Evolutionary conservation across 2,888 invertebrate species (phyloP).

Genomic region (Pammene aurita): DNA sequence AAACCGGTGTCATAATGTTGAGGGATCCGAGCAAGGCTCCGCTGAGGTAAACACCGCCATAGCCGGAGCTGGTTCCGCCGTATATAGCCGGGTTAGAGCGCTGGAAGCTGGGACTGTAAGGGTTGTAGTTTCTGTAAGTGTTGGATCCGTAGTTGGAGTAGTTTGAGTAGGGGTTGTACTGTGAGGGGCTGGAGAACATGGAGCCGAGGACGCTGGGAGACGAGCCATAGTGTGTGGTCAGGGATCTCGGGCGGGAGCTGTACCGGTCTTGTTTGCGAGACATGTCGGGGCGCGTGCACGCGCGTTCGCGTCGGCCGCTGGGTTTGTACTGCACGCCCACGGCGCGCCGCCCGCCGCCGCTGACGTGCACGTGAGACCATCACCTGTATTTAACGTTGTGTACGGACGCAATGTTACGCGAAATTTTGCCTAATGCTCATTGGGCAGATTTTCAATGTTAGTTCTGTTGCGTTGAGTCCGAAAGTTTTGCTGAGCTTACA

Average conservation of each 20-base stretch:
- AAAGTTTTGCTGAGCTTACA: background rate
- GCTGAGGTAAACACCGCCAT: slow-evolving; percentile 87
- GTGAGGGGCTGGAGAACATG: slow-evolving; percentile 61
- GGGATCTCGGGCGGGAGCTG: slow-evolving; percentile 70
- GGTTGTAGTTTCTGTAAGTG: slow-evolving; percentile 75
- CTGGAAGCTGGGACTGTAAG: slow-evolving; percentile 73
- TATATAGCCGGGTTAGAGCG: slow-evolving; percentile 80
- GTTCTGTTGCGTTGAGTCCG: background rate
- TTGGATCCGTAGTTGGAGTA: slow-evolving; percentile 69
- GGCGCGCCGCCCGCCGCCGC: slow-evolving; percentile 36
- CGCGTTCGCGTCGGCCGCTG: slow-evolving; percentile 63
- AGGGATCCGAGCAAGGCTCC: slow-evolving; percentile 82
- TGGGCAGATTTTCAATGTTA: slow-evolving; percentile 1
- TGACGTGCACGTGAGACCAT: slow-evolving; percentile 61
- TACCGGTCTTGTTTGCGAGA: slow-evolving; percentile 78
- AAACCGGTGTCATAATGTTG: slow-evolving; percentile 82
- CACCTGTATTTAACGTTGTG: slow-evolving; percentile 69
- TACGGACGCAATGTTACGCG: slow-evolving; percentile 24
- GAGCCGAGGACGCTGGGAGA: slow-evolving; percentile 76
- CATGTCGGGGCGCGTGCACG: slow-evolving; percentile 65
- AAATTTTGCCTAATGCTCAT: background rate
- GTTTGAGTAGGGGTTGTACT: slow-evolving; percentile 70
- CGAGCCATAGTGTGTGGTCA: slow-evolving; percentile 73
- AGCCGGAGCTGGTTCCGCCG: slow-evolving; percentile 86
- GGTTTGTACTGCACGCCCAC: slow-evolving; percentile 77